Evolutionary conservation across 2,888 invertebrate genomes (phyloP), one percentile per base, ranked within the genome.

Genomic region (Parnassius apollo): DNA sequence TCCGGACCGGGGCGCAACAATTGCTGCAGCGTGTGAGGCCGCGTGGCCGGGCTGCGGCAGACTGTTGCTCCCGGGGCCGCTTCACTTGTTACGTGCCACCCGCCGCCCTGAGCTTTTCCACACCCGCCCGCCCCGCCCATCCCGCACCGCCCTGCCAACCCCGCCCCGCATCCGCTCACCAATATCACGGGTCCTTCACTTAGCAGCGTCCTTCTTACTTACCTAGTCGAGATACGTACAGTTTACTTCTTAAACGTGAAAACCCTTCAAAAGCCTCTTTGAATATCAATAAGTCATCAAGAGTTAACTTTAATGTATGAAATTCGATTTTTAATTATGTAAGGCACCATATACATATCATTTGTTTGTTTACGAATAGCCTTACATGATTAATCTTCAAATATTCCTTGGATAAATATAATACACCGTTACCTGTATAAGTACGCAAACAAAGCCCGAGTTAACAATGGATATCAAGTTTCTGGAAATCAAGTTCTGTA

Each of bases 51-150:
- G 90, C 90, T 84, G 83, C 89, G 90, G 91, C 91, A 91, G 90
- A 91, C 91, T 91, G 91, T 91, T 91, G 91, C 91, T 89, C 91
- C 91, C 90, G 83, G 91, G 91, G 79, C 85, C 88, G 87, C 86
- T 88, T 90, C 88, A 90, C 91, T 91, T 91, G 91, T 91, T 91
- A 91, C 91, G 83, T 87, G 86, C 87, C 85, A 75, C 85, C 86
- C 86, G 80, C 84, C 80, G 80, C 82, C 83, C 83, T 80, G 81
- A 82, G 80, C 82, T 77, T 73, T 75, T 70, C 75, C 62, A 62
- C 57, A 68, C 71, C 70, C 66, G 71, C 66, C 69, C 75, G 71
- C 74, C 65, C 75, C 72, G 70, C 72, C 66, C 65, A 53, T 73
- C 68, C 70, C 69, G 70, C 74, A 65, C 75, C 64, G 64, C 72